phyloP scores from a whole-genome alignment of 1,140 invertebrate species.

The Microplitis mediator region DNA sequence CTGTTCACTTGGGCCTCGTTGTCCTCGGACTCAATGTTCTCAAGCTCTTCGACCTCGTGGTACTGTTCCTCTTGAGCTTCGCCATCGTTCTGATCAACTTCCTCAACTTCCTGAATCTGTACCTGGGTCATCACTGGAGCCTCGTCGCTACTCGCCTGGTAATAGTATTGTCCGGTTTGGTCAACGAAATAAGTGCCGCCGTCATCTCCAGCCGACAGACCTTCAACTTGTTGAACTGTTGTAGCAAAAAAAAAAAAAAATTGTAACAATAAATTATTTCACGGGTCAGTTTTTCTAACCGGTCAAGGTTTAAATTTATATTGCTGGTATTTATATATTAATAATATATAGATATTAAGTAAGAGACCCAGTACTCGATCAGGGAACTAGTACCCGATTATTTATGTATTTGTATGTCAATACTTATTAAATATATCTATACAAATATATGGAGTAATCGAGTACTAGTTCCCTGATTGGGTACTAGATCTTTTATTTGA shows the following conservation, averaged over 20 bases:
- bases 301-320: too few species aligned
- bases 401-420: too few species aligned
- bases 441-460: too few species aligned
- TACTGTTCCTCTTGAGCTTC: slow-evolving; percentile 56
- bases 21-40: slow-evolving; percentile 56
- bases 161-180: slow-evolving; percentile 79
- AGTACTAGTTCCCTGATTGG: too few species aligned
- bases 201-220: slow-evolving; percentile 66
- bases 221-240: slow-evolving; percentile 62
- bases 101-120: slow-evolving; percentile 61
- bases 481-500: too few species aligned
- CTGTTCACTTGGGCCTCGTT: slow-evolving; percentile 52
- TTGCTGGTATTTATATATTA: too few species aligned
- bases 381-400: too few species aligned
- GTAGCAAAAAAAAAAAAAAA: not conserved
- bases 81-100: slow-evolving; percentile 55
- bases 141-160: slow-evolving; percentile 69
- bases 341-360: too few species aligned
- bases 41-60: slow-evolving; percentile 62
- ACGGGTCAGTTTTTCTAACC: too few species aligned
- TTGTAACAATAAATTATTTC: not conserved
- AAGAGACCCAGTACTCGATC: too few species aligned
- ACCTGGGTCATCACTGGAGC: slow-evolving; percentile 70
- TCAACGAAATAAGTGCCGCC: slow-evolving; percentile 78
- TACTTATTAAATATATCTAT: too few species aligned